Base-by-base conservation (phyloP, 2,797 vertebrate species). In the Aselliscus stoliczkanus region DNA sequence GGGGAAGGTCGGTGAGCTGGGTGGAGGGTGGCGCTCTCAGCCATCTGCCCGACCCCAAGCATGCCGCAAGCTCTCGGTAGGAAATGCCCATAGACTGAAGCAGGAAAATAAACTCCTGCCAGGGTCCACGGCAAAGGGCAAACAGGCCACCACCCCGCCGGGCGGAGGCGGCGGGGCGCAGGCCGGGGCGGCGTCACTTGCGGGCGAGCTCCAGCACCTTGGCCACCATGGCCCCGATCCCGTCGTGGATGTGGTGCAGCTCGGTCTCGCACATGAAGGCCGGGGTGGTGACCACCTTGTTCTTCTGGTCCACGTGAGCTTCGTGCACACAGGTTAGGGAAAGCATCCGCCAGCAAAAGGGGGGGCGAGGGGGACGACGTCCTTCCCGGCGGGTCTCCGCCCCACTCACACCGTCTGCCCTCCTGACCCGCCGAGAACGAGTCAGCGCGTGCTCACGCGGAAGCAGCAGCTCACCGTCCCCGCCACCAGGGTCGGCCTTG, bases 251-350 rank as follows among this genome's bases (percentile, higher is more conserved):
- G 42, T 98, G 97, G 94, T 99, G 99, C 2, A 99, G 92, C 4
- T 98, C 97, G 0, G 99, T 98, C 77, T 99, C 98, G 44, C 99
- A 99, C 99, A 99, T 99, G 96, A 99, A 99, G 13, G 99, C 99
- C 0, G 99, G 98, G 0, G 99, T 99, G 0, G 99, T 99, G 92
- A 99, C 99, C 82, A 99, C 98, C 80, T 99, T 99, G 97, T 99
- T 98, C 81, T 98, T 98, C 67, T 72, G 58, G 96, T 99, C 99
- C 97, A 99, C 98, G 0, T 99, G 99, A 44, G 98, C 98, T 97
- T 99, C 99, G 98, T 99, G 91, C 54, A 44, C 31, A 15, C 5
- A 17, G 91, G 97, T 99, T 97, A 99, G 94, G 98, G 99, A 98
- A 97, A 69, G 39, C 65, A 21, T 0, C 11, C 13, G 2, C 10